Base-by-base conservation (phyloP, 2,888 invertebrate species). In the Eucriotettix oculatus region DNA sequence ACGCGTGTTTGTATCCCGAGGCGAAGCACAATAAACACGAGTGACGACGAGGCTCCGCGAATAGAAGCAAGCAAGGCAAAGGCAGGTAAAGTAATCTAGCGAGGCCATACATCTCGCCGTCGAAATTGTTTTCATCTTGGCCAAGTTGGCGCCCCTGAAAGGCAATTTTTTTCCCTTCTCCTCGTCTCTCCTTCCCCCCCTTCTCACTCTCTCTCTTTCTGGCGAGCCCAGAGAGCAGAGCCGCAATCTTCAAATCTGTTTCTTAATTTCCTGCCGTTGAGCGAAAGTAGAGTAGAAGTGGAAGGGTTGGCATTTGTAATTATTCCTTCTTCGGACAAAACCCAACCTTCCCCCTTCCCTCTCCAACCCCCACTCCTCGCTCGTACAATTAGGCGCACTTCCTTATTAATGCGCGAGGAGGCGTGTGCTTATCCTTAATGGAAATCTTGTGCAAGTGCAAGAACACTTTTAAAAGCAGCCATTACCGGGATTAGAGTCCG, bases 371-470 rank as follows among this genome's bases (percentile, higher is more conserved):
- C 14, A 12, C 60, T 55, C 41, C 56, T 16, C 42, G 56, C 56
- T 42, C 68, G 71, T 65, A 73, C 73, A 74, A 74, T 74, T 73
- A 74, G 73, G 71, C 69, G 69, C 72, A 72, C 58, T 72, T 73
- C 72, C 73, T 74, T 73, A 74, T 73, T 73, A 73, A 74, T 74
- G 61, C 61, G 29, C 29, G 29, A 29, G 29, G 29, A 29, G 29
- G 29, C 48, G 48, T n/a, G 48, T 48, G 48, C 48, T 48, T 48
- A 48, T 48, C 48, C 48, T 48, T 48, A 48, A 48, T 48, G 48
- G 48, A 48, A 48, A 48, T 48, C 48, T 48, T 48, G 29, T 29
- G 29, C 29, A 29, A 29, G 29, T 29, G 29, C 29, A 29, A 29
- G 29, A 29, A 29, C 29, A 29, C 29, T 29, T 29, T 29, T 29